Base-by-base conservation (phyloP, 2,113 vertebrate genomes). In the Engraulis encrasicolus region DNA sequence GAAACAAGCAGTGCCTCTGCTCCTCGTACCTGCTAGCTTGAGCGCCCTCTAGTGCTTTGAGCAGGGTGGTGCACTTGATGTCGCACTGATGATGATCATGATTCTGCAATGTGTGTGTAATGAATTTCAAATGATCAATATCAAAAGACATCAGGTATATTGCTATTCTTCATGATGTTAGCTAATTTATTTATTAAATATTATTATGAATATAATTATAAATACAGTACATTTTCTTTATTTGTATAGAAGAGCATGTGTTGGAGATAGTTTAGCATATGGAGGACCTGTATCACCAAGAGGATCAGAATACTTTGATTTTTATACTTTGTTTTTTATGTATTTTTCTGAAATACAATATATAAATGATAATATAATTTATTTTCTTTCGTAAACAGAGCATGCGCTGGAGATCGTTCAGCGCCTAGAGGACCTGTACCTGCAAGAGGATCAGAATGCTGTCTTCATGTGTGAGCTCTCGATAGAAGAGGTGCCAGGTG, bases 381-480 rank as follows among this genome's bases (percentile, higher is more conserved):
- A 7, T 66, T 66, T 23, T 11, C n/a, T 23, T 4, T n/a, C 52
- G 36, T 81, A 40, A 18, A 0, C 92, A 97, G 98, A 98, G 89
- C 96, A 95, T 50, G 85, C 89, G 37, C 86, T 99, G 90, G 85
- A 86, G 20, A 88, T 99, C 0, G 85, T 97, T 37, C 92, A 94
- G 1, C 89, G 94, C 9, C 92, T 99, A 83, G 95, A 94, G 89
- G 93, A 98, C 0, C 87, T 95, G 61, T 90, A 90, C 15, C 95
- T 96, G 48, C 91, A 83, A 78, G 98, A 99, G 85, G 96, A 97
- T 0, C 96, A 98, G 86, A 95, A 97, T 0, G 97, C 97, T 0
- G 86, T 97, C 61, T 99, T 99, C 89, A 96, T 96, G 92, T 99
- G 98, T 0, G 96, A 97, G 37, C 90, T 93, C 0, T 99, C 98